These are phyloP conservation scores for Myotis daubentonii DNA, from an alignment of 2,797 vertebrate genomes.

Conservation along the genomic window DNA sequence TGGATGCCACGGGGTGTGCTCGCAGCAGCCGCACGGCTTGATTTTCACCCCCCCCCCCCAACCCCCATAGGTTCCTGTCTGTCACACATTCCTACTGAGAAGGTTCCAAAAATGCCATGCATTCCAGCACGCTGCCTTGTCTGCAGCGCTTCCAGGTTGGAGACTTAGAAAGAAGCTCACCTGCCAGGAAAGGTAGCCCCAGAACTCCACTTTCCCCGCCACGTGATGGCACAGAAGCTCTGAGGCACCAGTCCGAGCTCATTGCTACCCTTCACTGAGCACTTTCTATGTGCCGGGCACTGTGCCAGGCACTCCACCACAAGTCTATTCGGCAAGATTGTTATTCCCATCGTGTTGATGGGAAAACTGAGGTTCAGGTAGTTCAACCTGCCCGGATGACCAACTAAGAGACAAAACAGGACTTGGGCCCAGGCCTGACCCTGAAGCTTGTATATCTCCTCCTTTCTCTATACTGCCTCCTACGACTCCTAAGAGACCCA, in stretches of 20 bases:
- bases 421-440: not conserved
- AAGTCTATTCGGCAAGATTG: not conserved
- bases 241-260: not conserved
- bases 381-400: not conserved
- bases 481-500: not conserved
- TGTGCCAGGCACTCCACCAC: not conserved
- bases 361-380: not conserved
- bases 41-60: not conserved
- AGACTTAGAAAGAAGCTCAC: not conserved
- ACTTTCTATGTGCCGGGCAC: not conserved
- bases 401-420: not conserved
- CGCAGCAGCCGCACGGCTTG: not conserved
- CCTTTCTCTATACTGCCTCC: not conserved
- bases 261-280: not conserved
- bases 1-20: not conserved
- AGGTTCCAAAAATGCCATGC: slow-evolving; percentile 56
- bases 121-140: slow-evolving; percentile 37
- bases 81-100: slow-evolving; percentile 53
- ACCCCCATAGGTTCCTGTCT: slow-evolving; percentile 31
- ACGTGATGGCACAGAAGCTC: not conserved
- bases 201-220: not conserved
- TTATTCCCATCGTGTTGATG: not conserved
- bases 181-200: not conserved
- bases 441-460: not conserved
- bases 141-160: not conserved